These are phyloP conservation scores for Silurus meridionalis DNA, from an alignment of 2,113 vertebrate species.

Conservation along the genomic window DNA sequence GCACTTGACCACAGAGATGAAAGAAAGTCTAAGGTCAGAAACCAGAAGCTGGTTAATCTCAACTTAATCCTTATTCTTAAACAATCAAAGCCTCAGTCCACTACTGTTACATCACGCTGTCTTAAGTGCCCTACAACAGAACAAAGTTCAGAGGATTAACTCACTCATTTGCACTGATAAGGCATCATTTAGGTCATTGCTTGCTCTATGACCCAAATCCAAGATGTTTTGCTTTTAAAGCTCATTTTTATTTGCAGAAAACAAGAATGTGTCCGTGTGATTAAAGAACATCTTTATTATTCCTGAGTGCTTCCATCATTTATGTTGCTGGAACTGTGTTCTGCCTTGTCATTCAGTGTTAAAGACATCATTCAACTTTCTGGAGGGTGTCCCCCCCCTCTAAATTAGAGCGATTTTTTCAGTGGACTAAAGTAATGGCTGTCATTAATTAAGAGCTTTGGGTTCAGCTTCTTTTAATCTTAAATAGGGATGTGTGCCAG, in stretches of 20 bases:
- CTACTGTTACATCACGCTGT: constrained; percentile 35
- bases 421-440: constrained; percentile 44
- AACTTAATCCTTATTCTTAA: constrained; percentile 38
- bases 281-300: constrained; percentile 11
- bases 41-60: constrained; percentile 15
- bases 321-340: not conserved
- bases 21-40: constrained; percentile 27
- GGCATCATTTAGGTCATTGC: constrained; percentile 6
- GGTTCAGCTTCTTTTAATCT: constrained; percentile 60
- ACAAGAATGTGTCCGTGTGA: constrained; percentile 2
- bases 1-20: constrained; percentile 48
- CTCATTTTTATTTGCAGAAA: constrained; percentile 19
- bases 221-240: not conserved
- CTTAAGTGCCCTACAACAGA: constrained; percentile 40
- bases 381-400: not conserved
- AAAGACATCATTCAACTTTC: constrained; percentile 25
- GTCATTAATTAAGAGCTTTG: constrained; percentile 53
- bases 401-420: constrained; percentile 17
- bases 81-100: not conserved
- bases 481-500: constrained; percentile 44
- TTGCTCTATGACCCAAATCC: not conserved
- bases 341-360: constrained; percentile 17
- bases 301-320: constrained; percentile 13
- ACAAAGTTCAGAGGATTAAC: constrained; percentile 1
- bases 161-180: constrained; percentile 11